These are phyloP conservation scores for Heliconius charithonia DNA, from an alignment of 2,888 invertebrate species.

Conservation along the genomic window DNA sequence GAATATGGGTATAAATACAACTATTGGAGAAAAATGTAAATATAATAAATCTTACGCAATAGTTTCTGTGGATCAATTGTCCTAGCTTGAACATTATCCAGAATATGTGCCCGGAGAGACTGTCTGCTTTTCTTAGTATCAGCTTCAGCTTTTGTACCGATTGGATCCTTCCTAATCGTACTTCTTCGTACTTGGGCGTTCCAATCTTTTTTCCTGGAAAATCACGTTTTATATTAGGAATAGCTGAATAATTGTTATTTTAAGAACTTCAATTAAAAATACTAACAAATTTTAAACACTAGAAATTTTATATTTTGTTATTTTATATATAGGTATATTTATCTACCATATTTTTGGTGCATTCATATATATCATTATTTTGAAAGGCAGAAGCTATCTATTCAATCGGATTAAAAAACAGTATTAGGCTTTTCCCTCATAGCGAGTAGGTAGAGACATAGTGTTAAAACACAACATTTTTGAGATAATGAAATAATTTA, in stretches of 20 bases:
- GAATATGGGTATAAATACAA: background rate
- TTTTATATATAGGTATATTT: no score
- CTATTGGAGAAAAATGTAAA: background rate
- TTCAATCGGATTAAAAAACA: no score
- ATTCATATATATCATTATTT: no score
- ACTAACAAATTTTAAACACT: no score
- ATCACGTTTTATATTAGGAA: background rate
- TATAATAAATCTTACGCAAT: conserved; percentile 77
- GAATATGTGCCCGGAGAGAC: conserved; percentile 88
- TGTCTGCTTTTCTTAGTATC: conserved; percentile 86
- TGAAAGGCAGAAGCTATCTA: no score
- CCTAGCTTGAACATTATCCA: conserved; percentile 86
- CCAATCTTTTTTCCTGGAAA: conserved; percentile 90
- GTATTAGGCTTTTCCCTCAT: no score
- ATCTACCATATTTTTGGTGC: no score
- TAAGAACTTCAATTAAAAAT: no score
- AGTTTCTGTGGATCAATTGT: conserved; percentile 89
- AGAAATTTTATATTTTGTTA: no score
- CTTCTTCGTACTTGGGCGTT: conserved; percentile 91
- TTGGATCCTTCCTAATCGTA: conserved; percentile 88
- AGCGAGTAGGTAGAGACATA: no score
- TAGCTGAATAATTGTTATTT: background rate
- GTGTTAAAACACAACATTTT: no score
- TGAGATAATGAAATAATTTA: no score
- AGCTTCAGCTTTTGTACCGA: conserved; percentile 89